Evolutionary conservation across 1,140 invertebrate species (phyloP).

Genomic region (Vollenhovia emeryi): DNA sequence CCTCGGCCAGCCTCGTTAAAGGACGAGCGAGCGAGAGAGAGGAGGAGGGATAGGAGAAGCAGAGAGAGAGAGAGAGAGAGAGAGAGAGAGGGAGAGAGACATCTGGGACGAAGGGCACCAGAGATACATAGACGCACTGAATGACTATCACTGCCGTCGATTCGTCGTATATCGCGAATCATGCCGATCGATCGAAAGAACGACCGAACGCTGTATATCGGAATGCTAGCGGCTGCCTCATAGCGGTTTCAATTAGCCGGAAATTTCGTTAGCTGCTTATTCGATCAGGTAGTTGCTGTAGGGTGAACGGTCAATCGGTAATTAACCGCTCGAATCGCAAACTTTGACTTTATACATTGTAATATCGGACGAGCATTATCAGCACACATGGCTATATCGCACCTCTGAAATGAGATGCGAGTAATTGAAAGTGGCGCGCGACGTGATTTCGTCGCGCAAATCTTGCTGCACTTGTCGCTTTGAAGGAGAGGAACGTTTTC

Average conservation of each 20-base stretch:
- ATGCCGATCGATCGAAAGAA: conserved; percentile 71
- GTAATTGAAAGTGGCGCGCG: background rate
- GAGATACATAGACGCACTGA: conserved; percentile 49
- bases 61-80: conserved; percentile 15
- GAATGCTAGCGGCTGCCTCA: conserved; percentile 55
- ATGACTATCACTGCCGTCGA: conserved; percentile 67
- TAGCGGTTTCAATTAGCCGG: conserved; percentile 59
- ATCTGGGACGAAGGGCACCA: conserved; percentile 45
- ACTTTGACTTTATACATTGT: conserved; percentile 58
- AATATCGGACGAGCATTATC: conserved; percentile 42
- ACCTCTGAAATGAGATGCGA: background rate
- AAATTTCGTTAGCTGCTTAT: conserved; percentile 57
- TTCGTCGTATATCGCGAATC: conserved; percentile 64
- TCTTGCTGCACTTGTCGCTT: background rate
- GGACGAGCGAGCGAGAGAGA: conserved; percentile 50
- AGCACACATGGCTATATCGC: background rate
- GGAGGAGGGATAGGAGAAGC: background rate
- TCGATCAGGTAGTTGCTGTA: conserved; percentile 61
- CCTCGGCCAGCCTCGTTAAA: conserved; percentile 72
- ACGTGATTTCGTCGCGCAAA: background rate
- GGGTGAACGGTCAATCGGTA: conserved; percentile 57
- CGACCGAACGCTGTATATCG: conserved; percentile 48
- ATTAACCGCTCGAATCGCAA: conserved; percentile 57
- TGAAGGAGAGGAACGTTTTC: background rate
- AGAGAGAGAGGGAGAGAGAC: conserved; percentile 48